Evolutionary conservation across 2,113 vertebrate genomes (phyloP).

Genomic region (Anarrhichthys ocellatus): DNA sequence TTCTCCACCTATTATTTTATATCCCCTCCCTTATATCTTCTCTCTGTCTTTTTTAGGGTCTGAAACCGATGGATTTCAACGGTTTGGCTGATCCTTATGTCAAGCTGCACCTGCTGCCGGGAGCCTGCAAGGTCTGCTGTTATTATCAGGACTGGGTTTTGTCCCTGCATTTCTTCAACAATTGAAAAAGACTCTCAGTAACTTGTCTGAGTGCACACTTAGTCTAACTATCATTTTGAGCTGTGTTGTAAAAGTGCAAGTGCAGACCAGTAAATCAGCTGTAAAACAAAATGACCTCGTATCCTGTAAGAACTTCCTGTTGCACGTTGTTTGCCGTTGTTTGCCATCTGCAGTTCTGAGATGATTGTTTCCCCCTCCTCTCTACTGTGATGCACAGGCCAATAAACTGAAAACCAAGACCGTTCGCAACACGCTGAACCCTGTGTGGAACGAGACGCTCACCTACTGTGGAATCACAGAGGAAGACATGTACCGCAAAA

Average conservation of each 20-base stretch:
- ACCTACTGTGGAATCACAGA: slow-evolving; percentile 90
- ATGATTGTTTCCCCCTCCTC: slow-evolving; percentile 7
- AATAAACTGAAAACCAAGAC: slow-evolving; percentile 93
- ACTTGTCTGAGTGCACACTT: slow-evolving; percentile 9
- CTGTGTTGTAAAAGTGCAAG: slow-evolving; percentile 2
- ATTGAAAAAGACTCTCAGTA: background rate
- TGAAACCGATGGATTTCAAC: slow-evolving; percentile 94
- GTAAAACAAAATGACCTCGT: slow-evolving; percentile 13
- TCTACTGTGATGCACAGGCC: slow-evolving; percentile 78
- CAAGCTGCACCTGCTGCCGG: slow-evolving; percentile 89
- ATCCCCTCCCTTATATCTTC: slow-evolving; percentile 1
- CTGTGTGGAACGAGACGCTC: slow-evolving; percentile 90
- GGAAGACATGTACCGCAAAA: slow-evolving; percentile 91
- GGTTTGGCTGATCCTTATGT: slow-evolving; percentile 91
- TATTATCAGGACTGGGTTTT: slow-evolving; percentile 19
- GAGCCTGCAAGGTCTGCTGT: slow-evolving; percentile 88
- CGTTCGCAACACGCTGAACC: slow-evolving; percentile 90
- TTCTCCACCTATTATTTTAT: background rate
- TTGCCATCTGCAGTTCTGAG: slow-evolving; percentile 16
- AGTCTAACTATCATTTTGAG: background rate
- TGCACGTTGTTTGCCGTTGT: slow-evolving; percentile 5
- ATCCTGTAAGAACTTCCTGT: background rate
- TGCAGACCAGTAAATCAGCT: slow-evolving; percentile 13
- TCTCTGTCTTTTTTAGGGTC: slow-evolving; percentile 77
- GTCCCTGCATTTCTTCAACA: background rate